These are phyloP conservation scores for Nephrotoma guestfalica DNA, from an alignment of 2,888 invertebrate species.

Conservation along the genomic window DNA sequence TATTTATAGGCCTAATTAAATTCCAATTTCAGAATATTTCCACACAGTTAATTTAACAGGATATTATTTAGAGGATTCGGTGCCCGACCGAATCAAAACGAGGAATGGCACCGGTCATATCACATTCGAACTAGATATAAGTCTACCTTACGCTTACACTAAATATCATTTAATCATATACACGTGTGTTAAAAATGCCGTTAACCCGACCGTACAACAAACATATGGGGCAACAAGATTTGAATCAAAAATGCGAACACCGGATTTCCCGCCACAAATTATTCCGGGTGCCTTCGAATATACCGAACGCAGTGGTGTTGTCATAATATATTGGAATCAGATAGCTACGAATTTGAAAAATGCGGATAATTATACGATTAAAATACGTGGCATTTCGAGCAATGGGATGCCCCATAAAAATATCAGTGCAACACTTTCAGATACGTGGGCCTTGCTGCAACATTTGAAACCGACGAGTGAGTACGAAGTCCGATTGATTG, in stretches of 20 bases:
- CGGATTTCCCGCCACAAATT: not conserved
- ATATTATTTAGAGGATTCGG: not conserved
- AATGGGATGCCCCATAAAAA: not conserved
- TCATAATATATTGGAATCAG: not conserved
- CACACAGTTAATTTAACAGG: not conserved
- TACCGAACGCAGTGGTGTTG: not conserved
- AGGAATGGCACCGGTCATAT: not conserved
- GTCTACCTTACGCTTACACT: not conserved
- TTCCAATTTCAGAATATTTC: not conserved
- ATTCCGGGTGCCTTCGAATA: not conserved
- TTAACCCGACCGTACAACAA: not conserved
- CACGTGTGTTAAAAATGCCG: not conserved
- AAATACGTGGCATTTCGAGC: not conserved
- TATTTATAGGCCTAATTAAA: not conserved
- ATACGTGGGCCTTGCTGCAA: not conserved
- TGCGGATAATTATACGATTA: not conserved
- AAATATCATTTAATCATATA: not conserved
- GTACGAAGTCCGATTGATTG: not conserved
- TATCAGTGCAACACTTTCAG: not conserved
- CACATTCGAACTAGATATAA: not conserved
- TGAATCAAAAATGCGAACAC: not conserved
- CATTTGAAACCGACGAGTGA: not conserved
- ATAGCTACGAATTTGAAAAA: not conserved
- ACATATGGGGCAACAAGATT: not conserved
- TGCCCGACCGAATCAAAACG: not conserved